Conservation (phyloP, 2,888 invertebrate genomes). For the Dryococelus australis region DNA sequence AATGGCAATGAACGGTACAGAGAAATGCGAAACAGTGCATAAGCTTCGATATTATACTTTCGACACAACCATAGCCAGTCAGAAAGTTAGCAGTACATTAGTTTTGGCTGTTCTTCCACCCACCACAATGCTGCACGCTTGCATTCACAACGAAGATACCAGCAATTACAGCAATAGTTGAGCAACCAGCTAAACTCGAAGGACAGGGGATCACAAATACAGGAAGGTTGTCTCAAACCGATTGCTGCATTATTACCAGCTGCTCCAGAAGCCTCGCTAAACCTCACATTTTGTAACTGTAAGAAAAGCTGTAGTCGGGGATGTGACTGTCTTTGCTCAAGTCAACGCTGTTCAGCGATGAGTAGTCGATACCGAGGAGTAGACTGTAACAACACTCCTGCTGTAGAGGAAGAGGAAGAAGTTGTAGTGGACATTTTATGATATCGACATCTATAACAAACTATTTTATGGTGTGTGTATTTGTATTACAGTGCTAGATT, state of each 20-base stretch:
- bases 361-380: not conserved
- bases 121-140: not conserved
- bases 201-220: not conserved
- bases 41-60: not conserved
- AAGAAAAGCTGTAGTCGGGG: not conserved
- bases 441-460: not conserved
- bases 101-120: conserved; percentile 17
- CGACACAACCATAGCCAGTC: not conserved
- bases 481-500: not conserved
- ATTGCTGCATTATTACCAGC: conserved; percentile 23
- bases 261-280: not conserved
- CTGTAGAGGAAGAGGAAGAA: not conserved
- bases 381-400: not conserved
- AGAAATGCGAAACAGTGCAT: not conserved
- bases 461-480: no score
- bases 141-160: conserved; percentile 17
- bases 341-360: not conserved
- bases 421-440: not conserved
- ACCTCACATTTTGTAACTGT: not conserved
- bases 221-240: not conserved
- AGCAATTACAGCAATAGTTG: not conserved
- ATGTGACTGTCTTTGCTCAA: not conserved
- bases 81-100: not conserved
- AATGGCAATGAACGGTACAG: conserved; percentile 18
- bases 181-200: not conserved